Percentiles rank a stretch among this genome's conserved stretches.
These are phyloP conservation scores for Alectura lathami DNA, from an alignment of 2,113 vertebrate species.

Conservation along the genomic window DNA sequence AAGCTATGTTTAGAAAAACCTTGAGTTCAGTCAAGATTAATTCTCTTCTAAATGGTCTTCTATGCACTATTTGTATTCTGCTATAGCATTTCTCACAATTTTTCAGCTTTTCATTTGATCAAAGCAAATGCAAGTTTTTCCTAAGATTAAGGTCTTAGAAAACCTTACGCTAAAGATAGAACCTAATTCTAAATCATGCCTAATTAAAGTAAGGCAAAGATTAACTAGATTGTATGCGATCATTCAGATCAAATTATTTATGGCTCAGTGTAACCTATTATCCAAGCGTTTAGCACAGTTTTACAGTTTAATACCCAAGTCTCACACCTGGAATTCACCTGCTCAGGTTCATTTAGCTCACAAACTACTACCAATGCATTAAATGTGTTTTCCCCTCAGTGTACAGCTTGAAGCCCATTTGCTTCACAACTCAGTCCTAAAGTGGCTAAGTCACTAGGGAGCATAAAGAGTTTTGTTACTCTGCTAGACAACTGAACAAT, in stretches of 20 bases:
- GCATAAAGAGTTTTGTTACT: neutral
- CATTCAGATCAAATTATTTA: conserved; percentile 32
- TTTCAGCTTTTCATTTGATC: neutral
- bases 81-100: neutral
- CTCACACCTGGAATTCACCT: conserved; percentile 16
- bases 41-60: neutral
- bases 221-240: neutral
- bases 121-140: neutral
- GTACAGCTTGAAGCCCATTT: neutral
- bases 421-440: neutral
- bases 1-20: neutral
- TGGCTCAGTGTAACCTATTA: neutral
- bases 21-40: neutral
- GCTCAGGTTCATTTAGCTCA: neutral
- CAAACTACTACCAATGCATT: neutral
- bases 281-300: neutral
- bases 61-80: neutral
- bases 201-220: neutral
- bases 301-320: conserved; percentile 6
- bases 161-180: neutral
- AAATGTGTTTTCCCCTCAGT: neutral
- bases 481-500: neutral
- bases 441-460: neutral
- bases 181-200: neutral
- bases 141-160: neutral